phyloP scores from a whole-genome alignment of 2,888 invertebrate genomes.

The Stomorhina lunata region DNA sequence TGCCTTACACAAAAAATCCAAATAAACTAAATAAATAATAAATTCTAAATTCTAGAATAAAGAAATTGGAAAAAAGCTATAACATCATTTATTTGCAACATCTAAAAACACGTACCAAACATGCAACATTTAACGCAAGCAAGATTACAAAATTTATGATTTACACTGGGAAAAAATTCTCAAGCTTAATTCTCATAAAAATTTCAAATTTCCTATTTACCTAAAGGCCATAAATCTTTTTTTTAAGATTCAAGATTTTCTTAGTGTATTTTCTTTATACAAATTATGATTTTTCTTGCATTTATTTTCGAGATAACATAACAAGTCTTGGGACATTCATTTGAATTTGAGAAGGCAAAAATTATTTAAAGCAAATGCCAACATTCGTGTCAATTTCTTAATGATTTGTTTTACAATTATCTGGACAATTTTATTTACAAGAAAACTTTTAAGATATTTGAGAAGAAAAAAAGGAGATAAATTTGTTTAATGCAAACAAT shows the following conservation, averaged over 20 bases:
- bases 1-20: constrained; percentile 32
- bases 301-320: neutral
- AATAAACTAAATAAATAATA: constrained; percentile 32
- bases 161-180: neutral
- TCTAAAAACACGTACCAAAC: constrained; percentile 49
- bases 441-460: neutral
- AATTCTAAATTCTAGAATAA: neutral
- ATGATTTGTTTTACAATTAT: constrained; percentile 58
- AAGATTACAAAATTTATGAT: neutral
- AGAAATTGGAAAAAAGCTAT: constrained; percentile 1
- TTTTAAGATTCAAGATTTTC: neutral
- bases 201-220: neutral
- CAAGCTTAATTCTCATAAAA: neutral
- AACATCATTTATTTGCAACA: constrained; percentile 32
- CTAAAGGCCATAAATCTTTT: neutral
- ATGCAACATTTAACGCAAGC: constrained; percentile 40
- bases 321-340: neutral
- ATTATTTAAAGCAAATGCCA: neutral
- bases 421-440: constrained; percentile 14
- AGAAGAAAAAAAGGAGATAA: neutral
- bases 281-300: constrained; percentile 8
- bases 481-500: neutral
- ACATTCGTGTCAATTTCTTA: constrained; percentile 52
- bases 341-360: too few species aligned
- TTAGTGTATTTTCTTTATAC: neutral